These are phyloP conservation scores for Camponotus pennsylvanicus DNA, from an alignment of 1,140 invertebrate species.

Conservation along the genomic window DNA sequence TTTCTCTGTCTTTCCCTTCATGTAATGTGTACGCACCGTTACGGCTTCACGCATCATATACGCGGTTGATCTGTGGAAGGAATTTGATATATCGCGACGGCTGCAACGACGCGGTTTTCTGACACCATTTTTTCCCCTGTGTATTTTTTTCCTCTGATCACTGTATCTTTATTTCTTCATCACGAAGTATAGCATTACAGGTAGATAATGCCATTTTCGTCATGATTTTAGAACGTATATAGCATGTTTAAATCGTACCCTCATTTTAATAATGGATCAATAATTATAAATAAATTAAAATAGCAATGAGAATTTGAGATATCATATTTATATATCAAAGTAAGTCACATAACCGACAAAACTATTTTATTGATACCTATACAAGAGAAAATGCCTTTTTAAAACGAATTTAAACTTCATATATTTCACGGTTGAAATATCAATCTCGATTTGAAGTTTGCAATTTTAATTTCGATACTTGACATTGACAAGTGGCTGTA, in stretches of 20 bases:
- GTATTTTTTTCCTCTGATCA: not conserved
- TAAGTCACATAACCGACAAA: not conserved
- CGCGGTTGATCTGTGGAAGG: slow-evolving; percentile 61
- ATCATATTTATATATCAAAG: not conserved
- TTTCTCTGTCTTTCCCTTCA: not conserved
- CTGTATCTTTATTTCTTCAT: not conserved
- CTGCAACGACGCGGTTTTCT: not conserved
- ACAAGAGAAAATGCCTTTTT: not conserved
- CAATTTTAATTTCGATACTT: not conserved
- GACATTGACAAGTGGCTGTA: not conserved
- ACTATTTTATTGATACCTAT: not conserved
- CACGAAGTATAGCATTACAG: slow-evolving; percentile 21
- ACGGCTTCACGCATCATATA: slow-evolving; percentile 73
- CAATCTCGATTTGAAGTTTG: not conserved
- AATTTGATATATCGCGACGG: slow-evolving; percentile 64
- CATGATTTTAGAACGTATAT: not conserved
- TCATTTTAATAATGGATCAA: slow-evolving; percentile 5
- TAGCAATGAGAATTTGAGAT: not conserved
- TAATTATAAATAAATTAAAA: not conserved
- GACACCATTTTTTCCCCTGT: not conserved
- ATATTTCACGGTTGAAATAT: slow-evolving; percentile 1
- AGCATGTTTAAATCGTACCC: not conserved
- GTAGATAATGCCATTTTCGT: not conserved
- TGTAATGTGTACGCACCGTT: slow-evolving; percentile 57
- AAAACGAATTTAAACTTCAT: not conserved